These are phyloP conservation scores for Aurelia aurita DNA, from an alignment of 30 jellyfish, hydroid and myxozoan genomes.

Conservation along the genomic window DNA sequence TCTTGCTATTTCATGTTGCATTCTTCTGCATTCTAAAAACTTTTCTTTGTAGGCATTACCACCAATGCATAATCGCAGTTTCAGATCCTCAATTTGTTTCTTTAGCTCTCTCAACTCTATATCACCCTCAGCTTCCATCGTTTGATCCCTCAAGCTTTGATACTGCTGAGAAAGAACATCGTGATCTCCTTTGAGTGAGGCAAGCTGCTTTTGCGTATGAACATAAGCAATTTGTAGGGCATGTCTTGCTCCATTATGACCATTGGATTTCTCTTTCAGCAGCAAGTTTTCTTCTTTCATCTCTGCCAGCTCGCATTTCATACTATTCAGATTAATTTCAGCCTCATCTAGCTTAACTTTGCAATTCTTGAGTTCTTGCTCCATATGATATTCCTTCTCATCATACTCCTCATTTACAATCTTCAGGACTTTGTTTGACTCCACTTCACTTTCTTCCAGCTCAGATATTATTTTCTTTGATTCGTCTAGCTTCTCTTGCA, in stretches of 20 bases:
- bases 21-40: constrained; percentile 64
- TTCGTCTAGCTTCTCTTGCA: neutral
- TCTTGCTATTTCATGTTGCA: constrained; percentile 18
- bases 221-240: constrained; percentile 80
- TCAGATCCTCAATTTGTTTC: constrained; percentile 74
- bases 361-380: neutral
- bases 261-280: constrained; percentile 61
- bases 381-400: neutral
- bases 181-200: constrained; percentile 64
- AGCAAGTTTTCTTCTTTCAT: constrained; percentile 28
- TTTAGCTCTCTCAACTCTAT: constrained; percentile 28
- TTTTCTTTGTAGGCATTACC: constrained; percentile 71
- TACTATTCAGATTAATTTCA: neutral
- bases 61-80: constrained; percentile 80
- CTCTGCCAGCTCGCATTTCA: constrained; percentile 10
- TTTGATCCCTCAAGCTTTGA: constrained; percentile 41
- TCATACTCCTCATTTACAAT: neutral
- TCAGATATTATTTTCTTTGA: neutral
- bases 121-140: constrained; percentile 7
- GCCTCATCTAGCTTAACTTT: constrained; percentile 2
- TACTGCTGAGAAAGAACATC: constrained; percentile 35
- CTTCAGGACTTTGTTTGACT: neutral
- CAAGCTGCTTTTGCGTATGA: constrained; percentile 72
- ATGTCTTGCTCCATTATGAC: constrained; percentile 76
- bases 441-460: neutral